Conservation (phyloP, 2,113 vertebrate genomes). For the Shinisaurus crocodilurus region DNA sequence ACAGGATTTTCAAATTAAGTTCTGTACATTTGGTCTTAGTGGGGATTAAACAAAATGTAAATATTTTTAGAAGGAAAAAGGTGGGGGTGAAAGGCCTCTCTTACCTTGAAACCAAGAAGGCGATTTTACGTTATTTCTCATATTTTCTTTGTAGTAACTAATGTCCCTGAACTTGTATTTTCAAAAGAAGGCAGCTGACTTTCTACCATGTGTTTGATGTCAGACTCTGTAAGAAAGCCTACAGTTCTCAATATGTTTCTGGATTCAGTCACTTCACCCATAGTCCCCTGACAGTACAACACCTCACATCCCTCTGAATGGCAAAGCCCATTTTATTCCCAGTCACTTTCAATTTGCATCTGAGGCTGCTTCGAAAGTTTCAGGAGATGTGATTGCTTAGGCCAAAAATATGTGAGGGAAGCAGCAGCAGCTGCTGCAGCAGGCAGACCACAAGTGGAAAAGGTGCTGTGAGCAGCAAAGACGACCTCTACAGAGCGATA, state of each 20-base stretch:
- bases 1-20: conserved; percentile 17
- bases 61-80: conserved; percentile 1
- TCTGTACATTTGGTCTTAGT: conserved; percentile 13
- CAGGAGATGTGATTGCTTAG: conserved; percentile 61
- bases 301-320: conserved; percentile 1
- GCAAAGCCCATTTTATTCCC: conserved; percentile 52
- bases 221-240: conserved; percentile 50
- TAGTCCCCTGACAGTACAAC: conserved; percentile 3
- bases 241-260: conserved; percentile 46
- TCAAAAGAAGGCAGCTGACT: conserved; percentile 30
- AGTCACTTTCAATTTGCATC: conserved; percentile 68
- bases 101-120: conserved; percentile 35
- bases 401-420: conserved; percentile 40
- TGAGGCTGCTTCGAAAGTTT: conserved; percentile 32
- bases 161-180: conserved; percentile 51
- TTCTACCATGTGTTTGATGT: conserved; percentile 55
- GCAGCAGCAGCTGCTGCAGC: conserved; percentile 10
- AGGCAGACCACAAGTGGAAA: conserved; percentile 29
- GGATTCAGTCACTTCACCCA: conserved; percentile 45
- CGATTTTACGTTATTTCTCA: conserved; percentile 15
- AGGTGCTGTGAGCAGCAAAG: conserved; percentile 20
- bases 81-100: neutral
- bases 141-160: conserved; percentile 8
- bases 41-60: conserved; percentile 42
- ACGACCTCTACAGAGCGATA: rapidly evolving